These are phyloP conservation scores for Bradypodion pumilum DNA, from an alignment of 2,797 vertebrate genomes.

Conservation along the genomic window DNA sequence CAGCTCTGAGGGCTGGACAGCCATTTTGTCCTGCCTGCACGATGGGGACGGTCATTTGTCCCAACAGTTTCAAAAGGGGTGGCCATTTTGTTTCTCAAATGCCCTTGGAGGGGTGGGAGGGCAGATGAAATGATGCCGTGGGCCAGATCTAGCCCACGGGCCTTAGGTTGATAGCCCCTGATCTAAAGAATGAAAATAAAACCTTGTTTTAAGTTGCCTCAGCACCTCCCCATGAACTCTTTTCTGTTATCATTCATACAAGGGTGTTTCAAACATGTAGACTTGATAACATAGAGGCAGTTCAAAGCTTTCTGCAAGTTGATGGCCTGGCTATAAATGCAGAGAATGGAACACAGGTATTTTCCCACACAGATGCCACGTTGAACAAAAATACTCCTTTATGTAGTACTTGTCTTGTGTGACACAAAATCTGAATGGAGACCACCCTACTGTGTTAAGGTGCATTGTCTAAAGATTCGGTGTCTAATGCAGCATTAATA, in stretches of 20 bases:
- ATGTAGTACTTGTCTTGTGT: background rate
- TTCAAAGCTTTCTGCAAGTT: constrained; percentile 63
- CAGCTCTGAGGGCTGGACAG: no score
- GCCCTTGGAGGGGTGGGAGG: no score
- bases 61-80: no score
- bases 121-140: no score
- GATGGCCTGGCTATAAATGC: constrained; percentile 52
- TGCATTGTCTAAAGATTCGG: fast-evolving
- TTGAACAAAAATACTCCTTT: constrained; percentile 44
- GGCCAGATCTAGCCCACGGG: no score
- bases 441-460: background rate
- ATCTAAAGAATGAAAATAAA: constrained; percentile 54
- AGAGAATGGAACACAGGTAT: constrained; percentile 63
- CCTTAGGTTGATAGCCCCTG: no score
- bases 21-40: no score
- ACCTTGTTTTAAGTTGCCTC: constrained; percentile 22
- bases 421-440: background rate
- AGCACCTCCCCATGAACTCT: background rate
- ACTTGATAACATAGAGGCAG: constrained; percentile 58
- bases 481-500: background rate
- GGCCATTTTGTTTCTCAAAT: no score
- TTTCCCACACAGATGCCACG: constrained; percentile 38
- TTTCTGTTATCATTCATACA: constrained; percentile 49
- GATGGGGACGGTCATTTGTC: no score
- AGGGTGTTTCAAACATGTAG: constrained; percentile 42